Conservation (phyloP, 2,113 vertebrate genomes). For the Menura novaehollandiae region DNA sequence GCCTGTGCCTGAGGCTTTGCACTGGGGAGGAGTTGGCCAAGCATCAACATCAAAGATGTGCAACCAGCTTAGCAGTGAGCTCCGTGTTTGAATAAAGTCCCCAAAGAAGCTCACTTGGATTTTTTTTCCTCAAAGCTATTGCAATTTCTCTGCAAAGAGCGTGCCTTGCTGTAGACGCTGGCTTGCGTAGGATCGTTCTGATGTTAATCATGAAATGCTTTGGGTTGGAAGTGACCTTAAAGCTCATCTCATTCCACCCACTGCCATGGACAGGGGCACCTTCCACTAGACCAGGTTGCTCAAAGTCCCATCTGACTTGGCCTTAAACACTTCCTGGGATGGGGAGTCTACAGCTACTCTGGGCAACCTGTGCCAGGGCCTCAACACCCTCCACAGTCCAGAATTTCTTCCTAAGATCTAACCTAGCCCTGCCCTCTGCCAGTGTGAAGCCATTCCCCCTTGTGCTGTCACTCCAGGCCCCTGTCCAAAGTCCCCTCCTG, state of each 20-base stretch:
- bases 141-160: background rate
- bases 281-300: background rate
- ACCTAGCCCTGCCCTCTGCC: background rate
- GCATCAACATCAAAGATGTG: background rate
- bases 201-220: background rate
- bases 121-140: background rate
- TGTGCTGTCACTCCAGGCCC: background rate
- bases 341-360: background rate
- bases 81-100: background rate
- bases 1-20: background rate
- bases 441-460: background rate
- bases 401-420: background rate
- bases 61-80: background rate
- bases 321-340: background rate
- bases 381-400: background rate
- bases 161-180: fast-evolving
- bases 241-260: background rate
- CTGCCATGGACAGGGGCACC: background rate
- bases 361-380: background rate
- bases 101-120: background rate
- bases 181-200: background rate
- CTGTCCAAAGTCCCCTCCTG: background rate
- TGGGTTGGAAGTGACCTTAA: background rate
- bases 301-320: fast-evolving
- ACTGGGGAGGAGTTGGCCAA: background rate